Evolutionary conservation across 2,888 invertebrate genomes (phyloP).

Genomic region (Eristalis intricaria): DNA sequence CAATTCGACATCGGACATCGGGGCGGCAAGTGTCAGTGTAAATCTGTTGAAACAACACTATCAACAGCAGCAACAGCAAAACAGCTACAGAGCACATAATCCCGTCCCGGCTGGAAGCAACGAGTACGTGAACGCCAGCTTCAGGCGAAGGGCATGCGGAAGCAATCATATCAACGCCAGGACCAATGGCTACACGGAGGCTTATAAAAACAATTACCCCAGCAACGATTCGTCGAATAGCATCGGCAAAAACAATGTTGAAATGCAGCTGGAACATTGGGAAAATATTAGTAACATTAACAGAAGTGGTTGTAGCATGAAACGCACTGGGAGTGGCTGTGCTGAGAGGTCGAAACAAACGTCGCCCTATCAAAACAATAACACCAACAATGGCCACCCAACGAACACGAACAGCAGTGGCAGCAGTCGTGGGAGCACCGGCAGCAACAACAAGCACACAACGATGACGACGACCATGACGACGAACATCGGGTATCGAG

Average conservation of each 20-base stretch:
- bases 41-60: slow-evolving; percentile 72
- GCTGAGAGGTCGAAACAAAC: slow-evolving; percentile 49
- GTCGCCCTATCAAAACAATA: slow-evolving; percentile 37
- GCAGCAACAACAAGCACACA: slow-evolving; percentile 64
- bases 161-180: slow-evolving; percentile 22
- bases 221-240: slow-evolving; percentile 56
- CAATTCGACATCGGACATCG: slow-evolving; percentile 65
- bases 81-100: slow-evolving; percentile 34
- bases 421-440: slow-evolving; percentile 59
- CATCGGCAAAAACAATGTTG: slow-evolving; percentile 70
- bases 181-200: slow-evolving; percentile 49
- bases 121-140: slow-evolving; percentile 70
- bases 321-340: slow-evolving; percentile 34
- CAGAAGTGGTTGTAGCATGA: slow-evolving; percentile 48
- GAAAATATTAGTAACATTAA: slow-evolving; percentile 72
- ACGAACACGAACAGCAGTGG: slow-evolving; percentile 49
- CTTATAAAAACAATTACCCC: slow-evolving; percentile 60
- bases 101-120: slow-evolving; percentile 51
- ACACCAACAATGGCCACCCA: slow-evolving; percentile 44
- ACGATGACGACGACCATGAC: slow-evolving; percentile 29
- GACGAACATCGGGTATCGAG: slow-evolving; percentile 29
- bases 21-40: slow-evolving; percentile 66
- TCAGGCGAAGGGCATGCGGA: slow-evolving; percentile 45
- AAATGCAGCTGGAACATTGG: slow-evolving; percentile 73
- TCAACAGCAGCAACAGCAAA: slow-evolving; percentile 61